Evolutionary conservation across 2,113 vertebrate species (phyloP).

Genomic region (Elaphurus davidianus): DNA sequence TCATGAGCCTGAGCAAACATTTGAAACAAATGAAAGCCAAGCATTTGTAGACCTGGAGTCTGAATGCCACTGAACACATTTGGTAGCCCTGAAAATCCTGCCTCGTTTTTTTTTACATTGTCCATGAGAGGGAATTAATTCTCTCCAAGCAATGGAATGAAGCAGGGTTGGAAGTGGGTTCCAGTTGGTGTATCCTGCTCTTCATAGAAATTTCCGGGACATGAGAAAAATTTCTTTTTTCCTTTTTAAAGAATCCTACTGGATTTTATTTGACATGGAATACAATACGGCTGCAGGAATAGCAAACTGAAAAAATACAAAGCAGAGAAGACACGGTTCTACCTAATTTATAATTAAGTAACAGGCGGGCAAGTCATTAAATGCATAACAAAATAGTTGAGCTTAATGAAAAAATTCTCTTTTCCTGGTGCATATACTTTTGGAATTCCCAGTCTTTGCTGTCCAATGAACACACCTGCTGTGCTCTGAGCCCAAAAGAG

Average conservation of each 20-base stretch:
- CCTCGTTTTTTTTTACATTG: background rate
- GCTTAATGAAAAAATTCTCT: constrained; percentile 59
- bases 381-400: constrained; percentile 63
- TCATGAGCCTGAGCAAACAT: constrained; percentile 1
- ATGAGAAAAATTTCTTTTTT: background rate
- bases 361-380: constrained; percentile 62
- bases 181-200: background rate
- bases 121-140: constrained; percentile 21
- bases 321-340: constrained; percentile 46
- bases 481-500: background rate
- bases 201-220: background rate
- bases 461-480: background rate
- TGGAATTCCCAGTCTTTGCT: background rate
- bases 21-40: constrained; percentile 15
- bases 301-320: constrained; percentile 63
- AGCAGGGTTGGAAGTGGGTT: constrained; percentile 19
- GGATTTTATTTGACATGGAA: constrained; percentile 78
- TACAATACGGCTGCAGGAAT: constrained; percentile 67
- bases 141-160: constrained; percentile 23
- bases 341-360: constrained; percentile 71
- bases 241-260: constrained; percentile 54
- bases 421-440: constrained; percentile 80
- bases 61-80: background rate
- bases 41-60: background rate
- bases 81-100: constrained; percentile 3